phyloP scores from a whole-genome alignment of 2,797 vertebrate species.

The Serranus cabrilla region DNA sequence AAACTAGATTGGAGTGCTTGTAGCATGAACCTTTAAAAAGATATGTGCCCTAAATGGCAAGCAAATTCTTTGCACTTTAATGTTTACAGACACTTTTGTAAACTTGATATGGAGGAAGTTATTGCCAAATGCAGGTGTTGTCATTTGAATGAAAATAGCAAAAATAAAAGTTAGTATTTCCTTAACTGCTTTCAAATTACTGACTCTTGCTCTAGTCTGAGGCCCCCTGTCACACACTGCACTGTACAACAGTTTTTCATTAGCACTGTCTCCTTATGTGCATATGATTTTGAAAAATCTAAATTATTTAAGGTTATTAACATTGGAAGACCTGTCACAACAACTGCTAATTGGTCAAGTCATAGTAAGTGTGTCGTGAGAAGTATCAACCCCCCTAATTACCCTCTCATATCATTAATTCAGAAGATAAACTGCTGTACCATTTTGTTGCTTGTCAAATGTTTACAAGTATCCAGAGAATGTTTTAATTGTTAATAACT shows the following conservation, averaged over 20 bases:
- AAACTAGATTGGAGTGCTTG: slow-evolving; percentile 76
- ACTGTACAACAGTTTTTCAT: slow-evolving; percentile 45
- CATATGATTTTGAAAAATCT: slow-evolving; percentile 59
- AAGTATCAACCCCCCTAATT: slow-evolving; percentile 61
- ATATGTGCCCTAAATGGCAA: slow-evolving; percentile 74
- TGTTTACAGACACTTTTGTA: slow-evolving; percentile 86
- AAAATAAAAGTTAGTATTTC: slow-evolving; percentile 82
- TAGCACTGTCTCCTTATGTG: slow-evolving; percentile 52
- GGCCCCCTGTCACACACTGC: slow-evolving; percentile 11
- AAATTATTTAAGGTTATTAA: slow-evolving; percentile 80
- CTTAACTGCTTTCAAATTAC: slow-evolving; percentile 55
- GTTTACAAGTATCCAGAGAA: slow-evolving; percentile 75
- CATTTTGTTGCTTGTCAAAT: slow-evolving; percentile 81
- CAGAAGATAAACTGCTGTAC: slow-evolving; percentile 75
- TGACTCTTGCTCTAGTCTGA: slow-evolving; percentile 45
- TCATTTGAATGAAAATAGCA: slow-evolving; percentile 81
- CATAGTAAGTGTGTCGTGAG: slow-evolving; percentile 53
- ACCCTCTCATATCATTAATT: slow-evolving; percentile 79
- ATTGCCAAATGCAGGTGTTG: slow-evolving; percentile 82
- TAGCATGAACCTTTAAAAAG: slow-evolving; percentile 86
- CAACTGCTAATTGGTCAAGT: slow-evolving; percentile 70
- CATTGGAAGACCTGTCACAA: slow-evolving; percentile 74
- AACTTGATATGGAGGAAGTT: slow-evolving; percentile 77
- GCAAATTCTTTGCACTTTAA: slow-evolving; percentile 86
- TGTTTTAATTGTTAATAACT: slow-evolving; percentile 80